Evolutionary conservation across 2,113 vertebrate genomes (phyloP).

Genomic region (Aptenodytes forsteri): DNA sequence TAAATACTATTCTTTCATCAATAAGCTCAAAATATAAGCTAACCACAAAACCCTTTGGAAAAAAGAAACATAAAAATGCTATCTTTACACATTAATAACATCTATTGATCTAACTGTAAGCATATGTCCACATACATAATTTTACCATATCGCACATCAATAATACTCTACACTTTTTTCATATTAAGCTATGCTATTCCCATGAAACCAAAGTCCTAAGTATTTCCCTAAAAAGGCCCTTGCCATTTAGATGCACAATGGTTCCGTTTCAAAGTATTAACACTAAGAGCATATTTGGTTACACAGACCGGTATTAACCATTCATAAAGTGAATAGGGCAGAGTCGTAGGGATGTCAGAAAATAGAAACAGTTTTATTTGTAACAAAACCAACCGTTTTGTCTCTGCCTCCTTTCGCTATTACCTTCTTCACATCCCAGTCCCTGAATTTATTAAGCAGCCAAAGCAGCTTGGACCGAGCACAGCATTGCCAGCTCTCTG

Average conservation of each 20-base stretch:
- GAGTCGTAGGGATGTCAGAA: neutral
- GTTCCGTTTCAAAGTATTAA: neutral
- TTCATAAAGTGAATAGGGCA: neutral
- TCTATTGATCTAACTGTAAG: slow-evolving; percentile 59
- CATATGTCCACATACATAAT: slow-evolving; percentile 11
- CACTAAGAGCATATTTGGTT: neutral
- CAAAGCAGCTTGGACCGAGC: neutral
- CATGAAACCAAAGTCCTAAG: slow-evolving; percentile 16
- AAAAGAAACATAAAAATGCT: slow-evolving; percentile 50
- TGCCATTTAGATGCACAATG: neutral
- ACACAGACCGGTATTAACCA: neutral
- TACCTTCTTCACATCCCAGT: neutral
- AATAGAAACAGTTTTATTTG: neutral
- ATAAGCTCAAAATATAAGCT: slow-evolving; percentile 51
- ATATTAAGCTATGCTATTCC: slow-evolving; percentile 2
- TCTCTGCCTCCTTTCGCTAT: neutral
- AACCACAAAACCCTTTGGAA: slow-evolving; percentile 53
- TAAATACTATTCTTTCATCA: slow-evolving; percentile 62
- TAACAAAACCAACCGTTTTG: neutral
- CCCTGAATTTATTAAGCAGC: neutral
- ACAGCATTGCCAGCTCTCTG: neutral
- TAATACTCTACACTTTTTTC: slow-evolving; percentile 13
- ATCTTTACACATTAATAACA: slow-evolving; percentile 60
- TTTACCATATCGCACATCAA: slow-evolving; percentile 15
- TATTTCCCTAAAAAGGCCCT: neutral